Evolutionary conservation across 2,888 invertebrate species (phyloP), one percentile per base, ranked within the genome.

Genomic region (Lottia gigantea): DNA sequence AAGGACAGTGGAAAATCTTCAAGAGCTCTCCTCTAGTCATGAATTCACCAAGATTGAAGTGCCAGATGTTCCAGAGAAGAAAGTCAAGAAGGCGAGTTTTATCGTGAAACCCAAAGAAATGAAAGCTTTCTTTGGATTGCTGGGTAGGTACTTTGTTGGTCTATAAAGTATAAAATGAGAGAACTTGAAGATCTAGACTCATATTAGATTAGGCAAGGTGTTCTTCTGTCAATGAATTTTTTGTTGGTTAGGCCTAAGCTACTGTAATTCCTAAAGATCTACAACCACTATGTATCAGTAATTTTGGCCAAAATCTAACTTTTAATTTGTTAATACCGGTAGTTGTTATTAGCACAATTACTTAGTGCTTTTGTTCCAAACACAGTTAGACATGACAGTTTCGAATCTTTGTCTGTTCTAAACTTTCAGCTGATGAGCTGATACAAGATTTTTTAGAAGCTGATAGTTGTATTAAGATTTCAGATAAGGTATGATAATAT

Each of bases 391-490:
- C n/a, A n/a, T n/a, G n/a, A n/a, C n/a, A n/a, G n/a, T n/a, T n/a
- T n/a, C n/a, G n/a, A 40, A 40, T 8, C 1, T 6, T 40, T 40
- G 40, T 11, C 40, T 55, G 19, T 55, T 55, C 23, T 8, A 55
- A 55, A 55, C 12, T 23, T 55, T 23, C 77, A 88, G 88, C 89
- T 71, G 85, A 85, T 78, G 82, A 81, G 66, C 80, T 88, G 66
- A 87, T 91, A 49, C 83, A 84, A 74, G 84, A 88, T 46, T 90
- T 91, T 77, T 80, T 91, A 19, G 80, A 84, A 55, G 82, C 81
- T 65, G 91, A 91, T 80, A 81, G 82, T 67, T 91, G 91, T 78
- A 87, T 83, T 72, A 86, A 86, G 69, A 83, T 91, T 66, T 90
- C 91, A n/a, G 91, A 91, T 82, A 91, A 90, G 84, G 87, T 88